Evolutionary conservation across 2,888 invertebrate species (phyloP).

Genomic region (Papilio gigon): DNA sequence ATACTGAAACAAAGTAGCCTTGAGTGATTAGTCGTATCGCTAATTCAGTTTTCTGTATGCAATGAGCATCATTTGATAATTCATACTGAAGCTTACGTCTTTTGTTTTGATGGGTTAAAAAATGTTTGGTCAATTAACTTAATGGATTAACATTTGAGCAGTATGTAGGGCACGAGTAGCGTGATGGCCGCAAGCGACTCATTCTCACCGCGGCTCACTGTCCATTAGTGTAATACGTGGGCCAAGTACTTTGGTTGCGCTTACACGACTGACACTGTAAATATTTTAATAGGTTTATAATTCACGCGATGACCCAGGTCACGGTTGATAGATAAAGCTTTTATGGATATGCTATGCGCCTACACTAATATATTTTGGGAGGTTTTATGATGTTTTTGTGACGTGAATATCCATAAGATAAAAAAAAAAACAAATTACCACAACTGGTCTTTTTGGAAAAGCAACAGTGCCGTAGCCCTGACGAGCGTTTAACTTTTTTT

Average conservation of each 20-base stretch:
- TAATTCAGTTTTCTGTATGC: too few species aligned
- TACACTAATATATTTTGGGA: constrained; percentile 39
- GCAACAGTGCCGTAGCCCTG: too few species aligned
- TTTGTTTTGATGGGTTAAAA: constrained; percentile 47
- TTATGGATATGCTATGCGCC: constrained; percentile 9
- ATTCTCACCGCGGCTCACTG: constrained; percentile 49
- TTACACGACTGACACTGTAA: constrained; percentile 16
- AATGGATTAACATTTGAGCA: constrained; percentile 55
- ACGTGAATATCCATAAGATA: too few species aligned
- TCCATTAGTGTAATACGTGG: constrained; percentile 50
- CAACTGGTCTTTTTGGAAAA: too few species aligned
- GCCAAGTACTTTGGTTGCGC: constrained; percentile 28
- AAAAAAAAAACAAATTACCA: too few species aligned
- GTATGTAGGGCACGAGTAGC: constrained; percentile 60
- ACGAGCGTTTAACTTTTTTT: neutral
- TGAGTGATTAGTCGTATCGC: too few species aligned
- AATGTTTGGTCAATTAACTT: constrained; percentile 51
- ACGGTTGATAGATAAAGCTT: constrained; percentile 19
- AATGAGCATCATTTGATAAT: neutral
- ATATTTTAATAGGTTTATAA: constrained; percentile 34
- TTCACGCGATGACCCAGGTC: constrained; percentile 35
- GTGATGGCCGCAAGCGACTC: constrained; percentile 58
- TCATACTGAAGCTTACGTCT: constrained; percentile 8
- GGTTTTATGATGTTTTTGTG: neutral
- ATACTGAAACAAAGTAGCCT: too few species aligned